phyloP scores from a whole-genome alignment of 2,113 vertebrate genomes.

The Dromiciops gliroides region DNA sequence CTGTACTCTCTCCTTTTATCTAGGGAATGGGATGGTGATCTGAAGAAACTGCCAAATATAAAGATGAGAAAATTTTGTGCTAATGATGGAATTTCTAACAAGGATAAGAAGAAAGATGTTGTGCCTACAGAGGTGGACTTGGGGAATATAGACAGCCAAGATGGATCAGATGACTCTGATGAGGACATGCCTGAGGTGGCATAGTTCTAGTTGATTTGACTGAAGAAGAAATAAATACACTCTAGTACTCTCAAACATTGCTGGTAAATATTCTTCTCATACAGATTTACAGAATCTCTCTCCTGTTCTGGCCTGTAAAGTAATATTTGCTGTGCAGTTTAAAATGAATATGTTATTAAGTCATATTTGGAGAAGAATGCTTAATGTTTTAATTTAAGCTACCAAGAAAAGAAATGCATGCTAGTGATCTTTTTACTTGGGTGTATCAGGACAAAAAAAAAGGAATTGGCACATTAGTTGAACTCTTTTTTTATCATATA shows the following conservation, averaged over 20 bases:
- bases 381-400: slow-evolving; percentile 50
- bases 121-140: slow-evolving; percentile 63
- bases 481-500: neutral
- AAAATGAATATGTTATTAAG: slow-evolving; percentile 18
- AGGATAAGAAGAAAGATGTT: slow-evolving; percentile 69
- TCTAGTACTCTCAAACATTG: neutral
- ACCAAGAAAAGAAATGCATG: neutral
- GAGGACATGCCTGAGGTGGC: slow-evolving; percentile 68
- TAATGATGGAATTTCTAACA: slow-evolving; percentile 78
- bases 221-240: slow-evolving; percentile 19
- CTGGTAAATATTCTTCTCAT: neutral
- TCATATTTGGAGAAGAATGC: slow-evolving; percentile 46
- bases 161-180: slow-evolving; percentile 71
- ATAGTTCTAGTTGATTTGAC: neutral
- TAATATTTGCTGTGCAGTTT: slow-evolving; percentile 31
- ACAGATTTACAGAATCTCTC: neutral
- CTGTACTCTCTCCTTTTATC: slow-evolving; percentile 8
- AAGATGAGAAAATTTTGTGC: slow-evolving; percentile 92
- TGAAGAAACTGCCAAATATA: slow-evolving; percentile 96
- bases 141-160: slow-evolving; percentile 48
- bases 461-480: neutral
- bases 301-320: neutral
- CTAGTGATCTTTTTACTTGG: neutral
- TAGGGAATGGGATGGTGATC: slow-evolving; percentile 95
- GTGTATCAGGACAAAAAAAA: neutral